Conservation (phyloP, 2,797 vertebrate species). For the Salarias fasciatus region DNA sequence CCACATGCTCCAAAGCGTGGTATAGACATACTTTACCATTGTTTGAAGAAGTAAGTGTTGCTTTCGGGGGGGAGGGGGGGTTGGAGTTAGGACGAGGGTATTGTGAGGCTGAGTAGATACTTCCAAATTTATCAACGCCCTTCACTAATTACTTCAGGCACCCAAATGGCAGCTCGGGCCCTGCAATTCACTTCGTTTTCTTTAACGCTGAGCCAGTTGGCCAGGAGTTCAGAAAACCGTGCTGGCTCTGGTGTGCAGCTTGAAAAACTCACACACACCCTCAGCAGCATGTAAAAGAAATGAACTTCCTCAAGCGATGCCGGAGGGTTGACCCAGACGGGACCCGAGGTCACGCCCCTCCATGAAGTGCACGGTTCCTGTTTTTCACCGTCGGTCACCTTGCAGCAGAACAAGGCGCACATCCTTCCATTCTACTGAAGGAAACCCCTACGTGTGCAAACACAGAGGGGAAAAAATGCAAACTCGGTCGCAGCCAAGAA, state of each 20-base stretch:
- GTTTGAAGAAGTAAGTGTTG: neutral
- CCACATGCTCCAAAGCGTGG: neutral
- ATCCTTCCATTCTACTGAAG: constrained; percentile 85
- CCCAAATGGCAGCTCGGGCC: constrained; percentile 57
- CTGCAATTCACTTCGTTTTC: constrained; percentile 50
- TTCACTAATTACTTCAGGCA: constrained; percentile 64
- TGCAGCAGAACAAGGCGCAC: constrained; percentile 72
- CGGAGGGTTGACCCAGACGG: constrained; percentile 57
- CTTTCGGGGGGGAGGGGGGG: neutral
- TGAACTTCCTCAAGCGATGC: constrained; percentile 60
- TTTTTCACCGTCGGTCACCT: constrained; percentile 75
- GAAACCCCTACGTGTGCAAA: constrained; percentile 73
- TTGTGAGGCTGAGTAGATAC: constrained; percentile 24
- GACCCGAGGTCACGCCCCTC: constrained; percentile 61
- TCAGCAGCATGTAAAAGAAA: constrained; percentile 54
- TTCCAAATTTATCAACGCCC: constrained; percentile 56
- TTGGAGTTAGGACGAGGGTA: no score
- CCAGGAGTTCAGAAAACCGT: constrained; percentile 60
- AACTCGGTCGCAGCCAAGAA: constrained; percentile 58
- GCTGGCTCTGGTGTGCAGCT: constrained; percentile 36
- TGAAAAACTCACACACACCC: constrained; percentile 10
- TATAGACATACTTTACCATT: no score
- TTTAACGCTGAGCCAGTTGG: constrained; percentile 63
- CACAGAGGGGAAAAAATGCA: constrained; percentile 49
- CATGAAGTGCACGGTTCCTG: constrained; percentile 78